Conservation (phyloP, 2,888 invertebrate genomes). For the Diarsia mendica region DNA sequence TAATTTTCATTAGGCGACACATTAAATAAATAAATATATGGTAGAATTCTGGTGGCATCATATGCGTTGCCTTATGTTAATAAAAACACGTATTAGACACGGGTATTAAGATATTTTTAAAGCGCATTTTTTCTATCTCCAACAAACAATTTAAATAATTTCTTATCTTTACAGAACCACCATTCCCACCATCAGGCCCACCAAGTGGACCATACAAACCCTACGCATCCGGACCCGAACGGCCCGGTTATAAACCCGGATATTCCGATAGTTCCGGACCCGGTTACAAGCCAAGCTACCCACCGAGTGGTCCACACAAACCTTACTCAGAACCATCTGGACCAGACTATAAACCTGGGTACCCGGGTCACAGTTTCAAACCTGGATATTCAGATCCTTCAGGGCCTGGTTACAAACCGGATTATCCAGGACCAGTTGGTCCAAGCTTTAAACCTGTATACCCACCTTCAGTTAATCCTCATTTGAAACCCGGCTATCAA, state of each 20-base stretch:
- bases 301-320: conserved; percentile 69
- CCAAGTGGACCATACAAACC: conserved; percentile 70
- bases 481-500: conserved; percentile 48
- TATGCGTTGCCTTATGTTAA: too few relatives aligned
- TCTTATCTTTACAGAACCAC: conserved; percentile 68
- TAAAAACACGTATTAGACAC: too few relatives aligned
- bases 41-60: too few relatives aligned
- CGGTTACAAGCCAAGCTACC: conserved; percentile 68
- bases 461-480: conserved; percentile 36
- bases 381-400: conserved; percentile 46
- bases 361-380: conserved; percentile 35
- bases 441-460: conserved; percentile 56
- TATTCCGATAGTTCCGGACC: conserved; percentile 67
- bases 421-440: conserved; percentile 52
- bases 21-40: too few relatives aligned
- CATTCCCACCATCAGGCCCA: conserved; percentile 74
- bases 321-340: conserved; percentile 43
- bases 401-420: conserved; percentile 46
- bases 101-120: too few relatives aligned
- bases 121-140: too few relatives aligned
- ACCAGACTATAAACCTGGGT: conserved; percentile 51
- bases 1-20: too few relatives aligned
- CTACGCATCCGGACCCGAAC: conserved; percentile 53
- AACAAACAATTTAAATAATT: too few relatives aligned
- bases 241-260: conserved; percentile 69